A percentile compares a stretch with the other conserved stretches of the same genome.
These are phyloP conservation scores for Platalea minor DNA, from an alignment of 2,797 vertebrate species.

Conservation along the genomic window DNA sequence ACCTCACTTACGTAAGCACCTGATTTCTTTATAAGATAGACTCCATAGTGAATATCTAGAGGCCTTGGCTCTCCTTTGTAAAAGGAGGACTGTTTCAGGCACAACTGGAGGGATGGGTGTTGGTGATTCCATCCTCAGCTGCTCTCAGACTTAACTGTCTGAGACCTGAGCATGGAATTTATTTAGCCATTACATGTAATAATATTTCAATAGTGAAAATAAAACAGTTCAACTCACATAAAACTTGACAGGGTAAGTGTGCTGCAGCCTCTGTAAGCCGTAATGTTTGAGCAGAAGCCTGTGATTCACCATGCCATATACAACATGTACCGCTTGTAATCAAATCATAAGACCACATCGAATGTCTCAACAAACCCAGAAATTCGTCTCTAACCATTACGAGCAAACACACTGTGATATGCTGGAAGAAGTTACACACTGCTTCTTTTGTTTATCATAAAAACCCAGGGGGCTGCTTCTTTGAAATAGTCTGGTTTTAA, in stretches of 20 bases:
- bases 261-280: neutral
- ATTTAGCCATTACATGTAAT: neutral
- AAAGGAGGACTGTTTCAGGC: neutral
- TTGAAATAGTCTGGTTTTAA: neutral
- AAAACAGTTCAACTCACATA: neutral
- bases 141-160: neutral
- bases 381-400: neutral
- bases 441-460: neutral
- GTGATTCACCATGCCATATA: neutral
- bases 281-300: neutral
- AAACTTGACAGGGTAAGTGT: neutral
- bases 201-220: neutral
- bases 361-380: neutral
- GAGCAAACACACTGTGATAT: neutral
- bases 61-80: neutral
- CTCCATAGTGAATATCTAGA: neutral
- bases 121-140: neutral
- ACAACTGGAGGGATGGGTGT: neutral
- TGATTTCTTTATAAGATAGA: neutral
- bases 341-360: neutral
- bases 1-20: neutral
- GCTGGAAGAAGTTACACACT: neutral
- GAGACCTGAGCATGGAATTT: neutral
- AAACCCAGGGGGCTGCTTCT: neutral
- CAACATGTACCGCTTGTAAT: neutral